Conservation (phyloP, 92 coral and sea anemone genomes). For the Zoanthus gigantus region DNA sequence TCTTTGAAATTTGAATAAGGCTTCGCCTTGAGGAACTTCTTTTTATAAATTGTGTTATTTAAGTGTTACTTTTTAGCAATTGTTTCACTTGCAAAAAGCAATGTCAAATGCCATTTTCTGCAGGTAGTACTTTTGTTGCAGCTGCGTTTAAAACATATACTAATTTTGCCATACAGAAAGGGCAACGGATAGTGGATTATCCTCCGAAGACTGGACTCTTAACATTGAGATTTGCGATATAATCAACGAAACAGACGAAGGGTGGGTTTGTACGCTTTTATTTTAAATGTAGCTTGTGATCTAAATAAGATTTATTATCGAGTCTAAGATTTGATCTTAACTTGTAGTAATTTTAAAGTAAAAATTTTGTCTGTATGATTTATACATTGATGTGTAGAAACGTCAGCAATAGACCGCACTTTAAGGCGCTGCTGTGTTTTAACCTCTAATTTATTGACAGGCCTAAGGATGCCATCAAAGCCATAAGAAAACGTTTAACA, state of each 20-base stretch:
- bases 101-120: background rate
- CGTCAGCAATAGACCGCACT: background rate
- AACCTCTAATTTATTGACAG: constrained; percentile 48
- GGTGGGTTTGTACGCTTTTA: constrained; percentile 67
- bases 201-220: constrained; percentile 99
- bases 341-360: background rate
- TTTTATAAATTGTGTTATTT: background rate
- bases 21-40: background rate
- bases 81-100: background rate
- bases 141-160: background rate
- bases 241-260: constrained; percentile 98
- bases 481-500: constrained; percentile 86
- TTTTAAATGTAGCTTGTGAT: background rate
- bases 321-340: background rate
- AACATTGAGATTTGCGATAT: constrained; percentile 98
- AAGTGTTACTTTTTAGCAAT: constrained; percentile 4
- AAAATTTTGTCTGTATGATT: background rate
- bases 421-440: constrained; percentile 21
- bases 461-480: constrained; percentile 97
- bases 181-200: constrained; percentile 95
- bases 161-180: constrained; percentile 70
- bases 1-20: background rate
- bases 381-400: background rate
- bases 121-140: background rate
- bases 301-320: background rate